Evolutionary conservation across 2,113 vertebrate genomes (phyloP).

Genomic region (Phylloscopus trochilus): DNA sequence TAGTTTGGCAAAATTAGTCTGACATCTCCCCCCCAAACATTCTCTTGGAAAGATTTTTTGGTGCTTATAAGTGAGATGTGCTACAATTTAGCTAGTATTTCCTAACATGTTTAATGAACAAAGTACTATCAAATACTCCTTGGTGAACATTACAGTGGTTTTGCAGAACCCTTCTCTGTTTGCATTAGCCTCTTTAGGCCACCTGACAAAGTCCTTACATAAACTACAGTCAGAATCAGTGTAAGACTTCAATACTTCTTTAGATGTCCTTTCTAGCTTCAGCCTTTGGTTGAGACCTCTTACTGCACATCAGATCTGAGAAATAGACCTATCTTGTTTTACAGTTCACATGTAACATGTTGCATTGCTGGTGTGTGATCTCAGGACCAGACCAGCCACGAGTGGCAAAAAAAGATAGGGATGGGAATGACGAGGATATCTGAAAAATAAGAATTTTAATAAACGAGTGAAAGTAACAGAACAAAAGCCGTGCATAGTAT

Average conservation of each 20-base stretch:
- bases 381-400: not conserved
- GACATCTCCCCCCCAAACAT: fast-evolving
- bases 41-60: not conserved
- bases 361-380: fast-evolving
- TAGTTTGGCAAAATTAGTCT: not conserved
- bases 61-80: not conserved
- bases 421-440: not conserved
- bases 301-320: not conserved
- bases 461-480: not conserved
- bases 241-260: not conserved
- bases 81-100: not conserved
- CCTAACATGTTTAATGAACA: not conserved
- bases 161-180: not conserved
- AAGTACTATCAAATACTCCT: not conserved
- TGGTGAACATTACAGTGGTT: not conserved
- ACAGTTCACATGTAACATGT: fast-evolving
- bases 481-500: not conserved
- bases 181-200: not conserved
- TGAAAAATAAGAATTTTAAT: not conserved
- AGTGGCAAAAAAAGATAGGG: not conserved
- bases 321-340: not conserved
- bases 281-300: not conserved
- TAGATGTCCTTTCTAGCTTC: not conserved
- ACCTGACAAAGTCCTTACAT: not conserved
- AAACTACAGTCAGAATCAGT: not conserved